Percentiles rank a stretch among this genome's conserved stretches.
Evolutionary conservation across 2,113 vertebrate species (phyloP).

Genomic region (Fulica atra): DNA sequence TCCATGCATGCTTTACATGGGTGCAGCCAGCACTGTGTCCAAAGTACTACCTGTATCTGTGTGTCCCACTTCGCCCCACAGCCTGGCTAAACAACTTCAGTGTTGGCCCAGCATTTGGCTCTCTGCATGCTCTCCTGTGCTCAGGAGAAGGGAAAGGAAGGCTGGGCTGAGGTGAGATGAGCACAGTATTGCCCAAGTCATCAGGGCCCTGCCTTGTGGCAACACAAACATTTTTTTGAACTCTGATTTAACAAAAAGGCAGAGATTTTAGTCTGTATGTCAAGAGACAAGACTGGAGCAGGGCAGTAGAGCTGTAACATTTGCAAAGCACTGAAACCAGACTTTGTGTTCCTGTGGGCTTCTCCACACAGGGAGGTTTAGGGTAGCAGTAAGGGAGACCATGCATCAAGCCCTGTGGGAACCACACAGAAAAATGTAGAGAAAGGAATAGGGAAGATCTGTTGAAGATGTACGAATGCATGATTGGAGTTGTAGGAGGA

Average conservation of each 20-base stretch:
- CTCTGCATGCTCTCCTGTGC: neutral
- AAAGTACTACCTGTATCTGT: neutral
- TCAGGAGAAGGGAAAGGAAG: neutral
- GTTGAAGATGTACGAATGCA: neutral
- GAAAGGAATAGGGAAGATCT: neutral
- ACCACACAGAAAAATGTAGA: neutral
- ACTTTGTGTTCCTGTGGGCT: neutral
- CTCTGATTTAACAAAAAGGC: neutral
- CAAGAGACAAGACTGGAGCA: neutral
- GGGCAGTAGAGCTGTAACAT: neutral
- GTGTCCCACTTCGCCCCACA: neutral
- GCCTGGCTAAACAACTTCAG: neutral
- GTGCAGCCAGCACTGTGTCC: neutral
- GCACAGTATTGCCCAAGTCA: neutral
- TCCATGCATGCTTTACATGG: neutral
- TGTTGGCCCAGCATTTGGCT: neutral
- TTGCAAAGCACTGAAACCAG: neutral
- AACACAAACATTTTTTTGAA: neutral
- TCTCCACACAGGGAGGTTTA: neutral
- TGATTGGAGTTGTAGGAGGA: neutral
- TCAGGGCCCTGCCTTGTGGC: neutral
- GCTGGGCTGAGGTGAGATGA: neutral
- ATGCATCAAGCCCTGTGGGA: neutral
- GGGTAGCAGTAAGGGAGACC: neutral
- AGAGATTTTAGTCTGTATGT: neutral